Percentiles rank a stretch among this genome's conserved stretches.
Evolutionary conservation across 1,140 invertebrate species (phyloP).

Genomic region (Drosophila teissieri): DNA sequence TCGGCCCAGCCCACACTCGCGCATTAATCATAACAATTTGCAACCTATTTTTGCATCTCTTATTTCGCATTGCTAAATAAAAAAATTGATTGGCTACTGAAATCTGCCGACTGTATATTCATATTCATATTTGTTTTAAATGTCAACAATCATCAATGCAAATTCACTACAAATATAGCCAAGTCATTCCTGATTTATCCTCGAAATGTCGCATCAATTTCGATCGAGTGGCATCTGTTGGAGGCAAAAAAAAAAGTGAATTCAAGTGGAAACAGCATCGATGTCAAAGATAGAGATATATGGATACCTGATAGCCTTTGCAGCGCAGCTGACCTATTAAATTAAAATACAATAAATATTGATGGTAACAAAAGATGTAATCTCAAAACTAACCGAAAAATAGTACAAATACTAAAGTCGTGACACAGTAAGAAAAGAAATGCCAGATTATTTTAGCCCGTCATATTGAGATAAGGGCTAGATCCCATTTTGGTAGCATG

Average conservation of each 20-base stretch:
- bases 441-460: not conserved
- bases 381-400: too few relatives aligned
- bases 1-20: conserved; percentile 35
- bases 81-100: conserved; percentile 9
- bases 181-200: conserved; percentile 48
- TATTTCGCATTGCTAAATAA: conserved; percentile 19
- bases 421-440: not conserved
- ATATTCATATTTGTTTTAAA: conserved; percentile 78
- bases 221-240: conserved; percentile 32
- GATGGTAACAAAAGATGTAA: too few relatives aligned
- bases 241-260: conserved; percentile 2
- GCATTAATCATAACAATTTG: conserved; percentile 70
- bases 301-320: conserved; percentile 3
- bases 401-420: too few relatives aligned
- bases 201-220: conserved; percentile 41
- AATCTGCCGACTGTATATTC: conserved; percentile 53
- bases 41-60: conserved; percentile 30
- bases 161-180: conserved; percentile 63
- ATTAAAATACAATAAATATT: not conserved
- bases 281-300: conserved; percentile 4
- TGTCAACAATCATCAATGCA: conserved; percentile 81
- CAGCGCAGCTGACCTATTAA: not conserved
- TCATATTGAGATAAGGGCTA: not conserved
- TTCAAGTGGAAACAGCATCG: conserved; percentile 17
- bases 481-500: not conserved